Percentiles rank a stretch among this genome's conserved stretches.
Conservation (phyloP, 2,113 vertebrate genomes). For the Lasiurus borealis region DNA sequence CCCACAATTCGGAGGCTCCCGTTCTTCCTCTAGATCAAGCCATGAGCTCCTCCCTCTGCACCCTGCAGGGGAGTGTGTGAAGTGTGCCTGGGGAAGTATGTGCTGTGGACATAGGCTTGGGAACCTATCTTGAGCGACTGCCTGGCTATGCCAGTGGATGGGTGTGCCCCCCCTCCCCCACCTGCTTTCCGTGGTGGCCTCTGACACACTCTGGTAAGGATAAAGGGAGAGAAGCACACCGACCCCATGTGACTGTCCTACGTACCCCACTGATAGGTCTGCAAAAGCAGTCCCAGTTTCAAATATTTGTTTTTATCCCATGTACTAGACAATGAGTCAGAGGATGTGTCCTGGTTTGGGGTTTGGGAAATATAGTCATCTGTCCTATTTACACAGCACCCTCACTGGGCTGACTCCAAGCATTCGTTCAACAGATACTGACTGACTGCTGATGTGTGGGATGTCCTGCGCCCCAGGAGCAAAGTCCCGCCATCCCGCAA, state of each 20-base stretch:
- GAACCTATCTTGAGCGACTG: rapidly evolving
- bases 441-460: not conserved
- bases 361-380: not conserved
- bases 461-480: not conserved
- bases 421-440: not conserved
- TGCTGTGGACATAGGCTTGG: not conserved
- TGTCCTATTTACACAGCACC: not conserved
- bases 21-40: constrained; percentile 24
- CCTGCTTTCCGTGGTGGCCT: not conserved
- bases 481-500: not conserved
- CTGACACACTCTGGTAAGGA: not conserved
- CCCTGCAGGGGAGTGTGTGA: not conserved
- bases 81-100: not conserved
- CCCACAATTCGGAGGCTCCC: not conserved
- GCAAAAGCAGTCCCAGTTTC: not conserved
- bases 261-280: not conserved
- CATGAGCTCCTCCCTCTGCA: not conserved
- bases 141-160: not conserved
- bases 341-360: not conserved
- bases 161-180: not conserved
- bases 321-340: not conserved
- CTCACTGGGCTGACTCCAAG: not conserved
- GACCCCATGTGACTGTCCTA: not conserved
- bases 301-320: not conserved
- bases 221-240: not conserved